These are phyloP conservation scores for Heteromurus nitidus DNA, from an alignment of 2,888 invertebrate species.

Conservation along the genomic window DNA sequence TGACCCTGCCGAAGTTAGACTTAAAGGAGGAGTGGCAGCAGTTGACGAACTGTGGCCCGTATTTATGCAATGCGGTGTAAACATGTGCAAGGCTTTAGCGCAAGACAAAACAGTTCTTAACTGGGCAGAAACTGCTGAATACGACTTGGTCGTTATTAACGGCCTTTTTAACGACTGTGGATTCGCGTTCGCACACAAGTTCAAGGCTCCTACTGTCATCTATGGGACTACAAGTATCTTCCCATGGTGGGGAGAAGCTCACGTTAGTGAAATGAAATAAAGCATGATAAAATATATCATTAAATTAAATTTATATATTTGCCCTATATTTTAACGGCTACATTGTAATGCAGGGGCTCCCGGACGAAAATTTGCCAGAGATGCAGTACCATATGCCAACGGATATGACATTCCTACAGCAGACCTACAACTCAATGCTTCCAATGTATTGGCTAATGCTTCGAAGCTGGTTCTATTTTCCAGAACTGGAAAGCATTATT, in stretches of 20 bases:
- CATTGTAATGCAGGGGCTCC: conserved; percentile 34
- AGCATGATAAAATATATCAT: not conserved
- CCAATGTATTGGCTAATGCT: conserved; percentile 56
- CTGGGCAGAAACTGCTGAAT: conserved; percentile 52
- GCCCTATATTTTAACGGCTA: not conserved
- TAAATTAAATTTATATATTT: not conserved
- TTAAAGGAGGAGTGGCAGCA: conserved; percentile 39
- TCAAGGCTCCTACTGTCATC: conserved; percentile 48
- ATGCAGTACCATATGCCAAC: conserved; percentile 43
- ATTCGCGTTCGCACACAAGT: conserved; percentile 53
- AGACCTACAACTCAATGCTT: conserved; percentile 54
- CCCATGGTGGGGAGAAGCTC: conserved; percentile 61
- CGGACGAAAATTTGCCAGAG: conserved; percentile 62
- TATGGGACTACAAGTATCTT: conserved; percentile 50
- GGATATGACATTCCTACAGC: conserved; percentile 66
- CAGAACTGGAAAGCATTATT: conserved; percentile 56
- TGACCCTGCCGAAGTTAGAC: conserved; percentile 48
- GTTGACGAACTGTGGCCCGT: conserved; percentile 43
- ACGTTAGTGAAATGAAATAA: conserved; percentile 26
- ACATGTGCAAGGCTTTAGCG: conserved; percentile 44
- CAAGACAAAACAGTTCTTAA: conserved; percentile 17
- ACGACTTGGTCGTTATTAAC: conserved; percentile 63
- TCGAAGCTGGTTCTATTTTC: conserved; percentile 60
- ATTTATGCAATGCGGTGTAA: conserved; percentile 29
- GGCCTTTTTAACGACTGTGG: conserved; percentile 65